Evolutionary conservation across 1,140 invertebrate genomes (phyloP), one percentile per base, ranked within the genome.

Genomic region (Drosophila subobscura): DNA sequence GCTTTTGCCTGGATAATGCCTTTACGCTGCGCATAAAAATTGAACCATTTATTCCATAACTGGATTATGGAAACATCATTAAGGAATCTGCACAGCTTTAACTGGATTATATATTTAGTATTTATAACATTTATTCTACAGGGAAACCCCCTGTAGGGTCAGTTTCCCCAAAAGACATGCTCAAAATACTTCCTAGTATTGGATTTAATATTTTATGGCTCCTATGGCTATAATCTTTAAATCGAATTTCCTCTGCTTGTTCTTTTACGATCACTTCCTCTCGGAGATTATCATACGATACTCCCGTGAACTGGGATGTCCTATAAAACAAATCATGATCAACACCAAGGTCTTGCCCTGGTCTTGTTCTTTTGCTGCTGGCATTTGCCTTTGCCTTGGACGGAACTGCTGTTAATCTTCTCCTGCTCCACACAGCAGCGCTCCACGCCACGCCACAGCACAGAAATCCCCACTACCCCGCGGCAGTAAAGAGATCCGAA

Each of bases 341-440:
- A 72, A 23, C 64, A 47, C 61, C 79, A 78, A 83, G 79, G 78
- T 77, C 16, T 20, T 81, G 78, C 33, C 33, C 12, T 37, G 10
- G 8, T 37, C 33, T 37, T 33, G 29, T 8, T 33, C 33, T 37
- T 4, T 12, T 57, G 63, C 60, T 72, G 76, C 55, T 80, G 78
- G 74, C 73, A 68, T 72, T 83, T 83, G 73, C 79, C 73, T 81
- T 77, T 75, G 74, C 65, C 59, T 51, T 65, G 44, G 16, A 3
- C 52, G 16, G 56, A 49, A n/a, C 54, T 33, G 20, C 20, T 52
- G 49, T 16, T 27, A 25, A 52, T 68, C 46, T 33, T 23, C 14
- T 27, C 52, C 50, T 47, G 25, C 42, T 44, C 8, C 50, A 29
- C 23, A 33, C 14, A n/a, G 51, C 51, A n/a, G n/a, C 25, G 1